These are phyloP conservation scores for Heliconius hortense DNA, from an alignment of 2,888 invertebrate species.

Conservation along the genomic window DNA sequence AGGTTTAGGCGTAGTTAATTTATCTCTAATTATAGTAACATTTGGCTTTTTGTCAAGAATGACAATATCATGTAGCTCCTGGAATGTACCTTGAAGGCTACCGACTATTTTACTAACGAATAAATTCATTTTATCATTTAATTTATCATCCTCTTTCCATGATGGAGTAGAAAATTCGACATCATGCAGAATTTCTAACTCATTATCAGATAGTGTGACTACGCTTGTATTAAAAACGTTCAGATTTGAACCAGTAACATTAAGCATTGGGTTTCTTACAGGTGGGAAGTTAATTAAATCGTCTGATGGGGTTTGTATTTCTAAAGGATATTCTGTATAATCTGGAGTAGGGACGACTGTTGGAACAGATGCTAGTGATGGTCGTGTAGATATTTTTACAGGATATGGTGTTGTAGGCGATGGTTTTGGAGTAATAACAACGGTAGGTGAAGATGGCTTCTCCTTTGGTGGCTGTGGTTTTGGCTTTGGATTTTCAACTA, in stretches of 20 bases:
- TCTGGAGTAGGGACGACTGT: conserved; percentile 57
- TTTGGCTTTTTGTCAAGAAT: conserved; percentile 75
- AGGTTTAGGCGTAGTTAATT: conserved; percentile 68
- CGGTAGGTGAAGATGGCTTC: conserved; percentile 82
- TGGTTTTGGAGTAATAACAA: conserved; percentile 87
- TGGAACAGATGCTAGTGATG: conserved; percentile 51
- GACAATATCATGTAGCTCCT: conserved; percentile 89
- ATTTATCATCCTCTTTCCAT: conserved; percentile 87
- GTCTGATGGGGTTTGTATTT: conserved; percentile 85
- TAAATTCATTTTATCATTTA: conserved; percentile 90
- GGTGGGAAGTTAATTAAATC: conserved; percentile 92
- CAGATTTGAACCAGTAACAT: conserved; percentile 83
- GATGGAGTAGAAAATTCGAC: conserved; percentile 88
- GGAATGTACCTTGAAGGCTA: conserved; percentile 91
- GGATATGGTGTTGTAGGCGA: conserved; percentile 72
- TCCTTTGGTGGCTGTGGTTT: conserved; percentile 67
- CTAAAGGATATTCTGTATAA: conserved; percentile 65
- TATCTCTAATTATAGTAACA: conserved; percentile 52
- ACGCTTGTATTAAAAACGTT: conserved; percentile 74
- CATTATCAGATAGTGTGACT: conserved; percentile 77
- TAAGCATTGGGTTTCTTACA: conserved; percentile 91
- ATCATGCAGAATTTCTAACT: conserved; percentile 75
- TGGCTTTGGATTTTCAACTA: conserved; percentile 69
- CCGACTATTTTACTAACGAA: conserved; percentile 92
- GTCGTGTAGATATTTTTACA: conserved; percentile 52